Percentiles rank a stretch among this genome's conserved stretches.
Conservation (phyloP, 2,113 vertebrate species). For the Sinosuthora webbiana region DNA sequence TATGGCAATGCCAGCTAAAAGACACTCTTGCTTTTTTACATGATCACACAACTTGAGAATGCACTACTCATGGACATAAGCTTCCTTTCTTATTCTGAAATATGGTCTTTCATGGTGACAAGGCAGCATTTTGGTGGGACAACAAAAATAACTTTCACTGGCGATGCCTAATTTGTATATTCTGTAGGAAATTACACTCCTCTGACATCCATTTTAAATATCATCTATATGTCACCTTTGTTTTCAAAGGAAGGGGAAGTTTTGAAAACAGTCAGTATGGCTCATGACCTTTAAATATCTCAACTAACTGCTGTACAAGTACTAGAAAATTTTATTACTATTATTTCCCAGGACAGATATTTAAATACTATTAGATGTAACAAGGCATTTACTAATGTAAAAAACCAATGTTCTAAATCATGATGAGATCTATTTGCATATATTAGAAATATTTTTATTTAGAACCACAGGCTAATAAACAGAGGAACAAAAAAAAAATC, state of each 20-base stretch:
- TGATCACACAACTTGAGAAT: neutral
- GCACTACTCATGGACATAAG: neutral
- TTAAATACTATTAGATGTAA: neutral
- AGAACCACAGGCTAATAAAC: neutral
- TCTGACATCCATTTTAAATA: neutral
- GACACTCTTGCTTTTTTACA: neutral
- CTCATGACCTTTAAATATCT: neutral
- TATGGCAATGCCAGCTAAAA: neutral
- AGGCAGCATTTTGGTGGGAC: neutral
- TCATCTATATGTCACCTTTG: accelerated
- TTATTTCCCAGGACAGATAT: neutral
- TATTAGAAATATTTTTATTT: neutral
- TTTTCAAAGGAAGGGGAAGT: neutral
- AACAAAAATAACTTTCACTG: neutral
- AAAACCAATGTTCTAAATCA: neutral
- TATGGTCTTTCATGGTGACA: neutral
- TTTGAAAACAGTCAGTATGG: neutral
- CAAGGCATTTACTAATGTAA: neutral
- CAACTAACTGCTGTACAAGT: neutral
- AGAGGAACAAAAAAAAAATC: neutral
- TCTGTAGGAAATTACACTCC: neutral
- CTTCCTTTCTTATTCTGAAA: neutral
- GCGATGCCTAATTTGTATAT: neutral
- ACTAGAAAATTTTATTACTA: neutral
- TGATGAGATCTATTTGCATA: neutral